Evolutionary conservation across 2,888 invertebrate genomes (phyloP), one percentile per base, ranked within the genome.

Genomic region (Nipponacmea schrenckii): DNA sequence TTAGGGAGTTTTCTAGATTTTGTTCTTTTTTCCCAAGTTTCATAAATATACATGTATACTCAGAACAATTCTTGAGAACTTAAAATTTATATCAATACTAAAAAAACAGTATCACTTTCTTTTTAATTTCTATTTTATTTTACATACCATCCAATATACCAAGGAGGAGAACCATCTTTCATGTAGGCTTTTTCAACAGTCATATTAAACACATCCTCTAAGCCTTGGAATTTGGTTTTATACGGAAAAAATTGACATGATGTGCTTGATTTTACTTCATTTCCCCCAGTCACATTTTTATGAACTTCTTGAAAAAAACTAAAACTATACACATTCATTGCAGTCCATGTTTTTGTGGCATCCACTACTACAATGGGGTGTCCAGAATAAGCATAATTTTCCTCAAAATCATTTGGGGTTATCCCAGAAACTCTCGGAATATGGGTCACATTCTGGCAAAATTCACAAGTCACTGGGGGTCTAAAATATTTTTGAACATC

Each of bases 191-290:
- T 90, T 8, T 91, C 91, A 12, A 90, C 89, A 45, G 92, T 92
- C 95, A 97, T 96, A 69, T 92, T 91, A 77, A 98, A 93, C 0
- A 95, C 96, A 75, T 97, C 94, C 67, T 91, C 91, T 0, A 98
- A 90, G 64, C 92, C 93, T 45, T 90, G 90, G 83, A 97, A 94
- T 48, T 95, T 94, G 0, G 96, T 96, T 89, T 94, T 85, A 89
- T 98, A 98, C 0, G 97, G 95, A 86, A 98, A 95, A 90, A 96
- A 98, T 88, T 97, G 97, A 81, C 97, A 98, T 78, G 93, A 93
- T 56, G 81, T 56, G 8, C 24, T 76, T 62, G 82, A 81, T 14
- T 72, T 74, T 68, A 80, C 83, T 69, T 88, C 85, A 69, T 88
- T 70, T 26, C 80, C 85, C 8, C 85, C 79, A 74, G 88, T 87